Base-by-base conservation (phyloP, 2,797 vertebrate genomes). In the Xenops minutus region DNA sequence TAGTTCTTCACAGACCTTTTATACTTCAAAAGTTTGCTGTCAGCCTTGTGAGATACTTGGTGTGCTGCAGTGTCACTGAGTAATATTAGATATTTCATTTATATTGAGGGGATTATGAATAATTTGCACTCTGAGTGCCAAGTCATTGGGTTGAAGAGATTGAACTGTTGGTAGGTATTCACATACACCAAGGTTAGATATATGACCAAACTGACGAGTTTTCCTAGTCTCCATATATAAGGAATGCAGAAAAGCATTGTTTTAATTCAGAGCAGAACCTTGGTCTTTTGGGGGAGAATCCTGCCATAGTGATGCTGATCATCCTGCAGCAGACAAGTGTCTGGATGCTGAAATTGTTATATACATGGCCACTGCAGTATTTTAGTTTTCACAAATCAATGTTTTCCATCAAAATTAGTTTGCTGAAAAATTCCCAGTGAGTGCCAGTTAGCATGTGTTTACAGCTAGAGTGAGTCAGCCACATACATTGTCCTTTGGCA, bases 371-470 rank as follows among this genome's bases (percentile, higher is more conserved):
- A 62, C 30, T 58, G 69, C 43, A 58, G 19, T 80, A 61, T 83
- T 89, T 89, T 48, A 55, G 63, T 82, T 91, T 80, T 68, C 56
- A 88, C 58, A 92, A 94, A 92, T 80, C 87, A 85, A 11, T 90
- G 43, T 81, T 95, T 95, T 78, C 58, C 11, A 8, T 90, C 82
- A 95, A 88, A 95, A 95, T 81, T 58, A 64, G 41, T 77, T 83
- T 68, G 37, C 62, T 88, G 72, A 92, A 86, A 95, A 94, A 41
- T 66, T 93, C 30, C 27, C 14, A 2, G 4, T 39, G 37, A 44
- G 22, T 41, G 34, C 37, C 81, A 95, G 32, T 16, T 92, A 92
- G 88, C 18, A 0, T 16, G 3, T 64, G 41, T 68, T 83, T 83
- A 39, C 54, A 89, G 41, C 64, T 58, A 4, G 23, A 86, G 36